Percentiles rank a stretch among this genome's conserved stretches.
phyloP scores from a whole-genome alignment of 2,113 vertebrate species.

The Hystrix brachyura region DNA sequence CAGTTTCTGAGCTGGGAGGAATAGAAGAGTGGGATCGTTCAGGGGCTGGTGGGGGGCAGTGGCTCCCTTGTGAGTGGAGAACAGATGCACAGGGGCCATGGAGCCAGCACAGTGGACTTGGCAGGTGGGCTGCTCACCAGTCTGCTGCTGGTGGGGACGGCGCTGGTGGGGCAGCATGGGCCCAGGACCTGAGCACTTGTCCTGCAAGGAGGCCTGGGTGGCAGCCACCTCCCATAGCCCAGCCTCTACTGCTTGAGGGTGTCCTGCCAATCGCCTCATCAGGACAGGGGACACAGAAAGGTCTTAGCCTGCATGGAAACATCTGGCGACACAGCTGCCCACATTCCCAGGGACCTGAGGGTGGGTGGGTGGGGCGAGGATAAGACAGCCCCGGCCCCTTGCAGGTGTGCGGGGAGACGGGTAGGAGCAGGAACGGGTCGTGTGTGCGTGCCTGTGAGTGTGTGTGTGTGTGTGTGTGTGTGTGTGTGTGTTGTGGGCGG shows the following conservation, averaged over 20 bases:
- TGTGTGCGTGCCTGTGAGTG: too few species aligned
- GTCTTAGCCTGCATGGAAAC: not conserved
- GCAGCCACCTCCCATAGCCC: not conserved
- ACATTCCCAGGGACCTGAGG: not conserved
- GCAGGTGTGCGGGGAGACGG: not conserved
- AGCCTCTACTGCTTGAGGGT: accelerated
- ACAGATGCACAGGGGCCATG: not conserved
- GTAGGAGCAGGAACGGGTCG: not conserved
- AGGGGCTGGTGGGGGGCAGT: not conserved
- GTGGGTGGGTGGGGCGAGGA: not conserved
- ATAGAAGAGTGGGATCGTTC: not conserved
- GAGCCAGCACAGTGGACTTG: not conserved
- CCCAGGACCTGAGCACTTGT: not conserved
- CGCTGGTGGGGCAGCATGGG: not conserved
- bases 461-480: too few species aligned
- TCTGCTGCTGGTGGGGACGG: too few species aligned
- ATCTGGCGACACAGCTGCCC: not conserved
- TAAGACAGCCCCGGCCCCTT: not conserved
- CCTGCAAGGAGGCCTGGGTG: not conserved
- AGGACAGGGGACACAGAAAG: not conserved
- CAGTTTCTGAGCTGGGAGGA: not conserved
- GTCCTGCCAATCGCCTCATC: not conserved
- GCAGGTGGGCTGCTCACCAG: not conserved
- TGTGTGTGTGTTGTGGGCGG: not conserved
- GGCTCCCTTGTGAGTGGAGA: not conserved